Evolutionary conservation across 2,797 vertebrate species (phyloP), one percentile per base, ranked within the genome.

Genomic region (Squalus acanthias): DNA sequence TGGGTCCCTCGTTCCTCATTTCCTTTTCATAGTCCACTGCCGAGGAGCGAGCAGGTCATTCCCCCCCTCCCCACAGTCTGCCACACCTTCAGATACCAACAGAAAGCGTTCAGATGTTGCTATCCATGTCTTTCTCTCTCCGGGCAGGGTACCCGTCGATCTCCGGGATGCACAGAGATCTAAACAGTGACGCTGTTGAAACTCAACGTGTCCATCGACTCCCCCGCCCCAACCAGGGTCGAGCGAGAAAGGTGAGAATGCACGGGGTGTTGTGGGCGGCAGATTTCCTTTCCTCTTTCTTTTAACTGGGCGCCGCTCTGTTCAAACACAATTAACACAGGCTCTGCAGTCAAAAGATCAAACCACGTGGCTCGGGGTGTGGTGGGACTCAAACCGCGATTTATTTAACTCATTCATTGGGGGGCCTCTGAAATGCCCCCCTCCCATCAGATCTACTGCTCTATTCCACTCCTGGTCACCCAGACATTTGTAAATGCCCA

Each of bases 301-400:
- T 0, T 65, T 17, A 92, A 92, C 89, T 92, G 33, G 33, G 29
- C 60, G 60, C 53, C 60, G 89, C 89, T 92, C 50, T n/a, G 89
- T 39, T 93, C 65, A 93, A 93, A 93, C 91, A 46, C 20, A 67
- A n/a, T 22, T 39, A 63, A 92, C 63, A 67, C 7, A 0, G 87
- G 87, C 53, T 89, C 91, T 93, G 91, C 91, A 69, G 91, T 69
- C 63, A 93, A 69, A n/a, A 93, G 91, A 93, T 93, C 91, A 69
- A 67, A 93, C 91, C 91, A 93, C 63, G n/a, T 93, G 91, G 91
- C 91, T 67, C 60, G 46, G 91, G 89, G 63, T 46, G 91, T 67
- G 91, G 91, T 39, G 60, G 91, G n/a, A 46, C 63, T 7, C 39
- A 7, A 65, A 65, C 89, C 12, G 63, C 89, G 12, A 88, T 60